Evolutionary conservation across 2,797 vertebrate genomes (phyloP), one percentile per base, ranked within the genome.

Genomic region (Myiothlypis coronata): DNA sequence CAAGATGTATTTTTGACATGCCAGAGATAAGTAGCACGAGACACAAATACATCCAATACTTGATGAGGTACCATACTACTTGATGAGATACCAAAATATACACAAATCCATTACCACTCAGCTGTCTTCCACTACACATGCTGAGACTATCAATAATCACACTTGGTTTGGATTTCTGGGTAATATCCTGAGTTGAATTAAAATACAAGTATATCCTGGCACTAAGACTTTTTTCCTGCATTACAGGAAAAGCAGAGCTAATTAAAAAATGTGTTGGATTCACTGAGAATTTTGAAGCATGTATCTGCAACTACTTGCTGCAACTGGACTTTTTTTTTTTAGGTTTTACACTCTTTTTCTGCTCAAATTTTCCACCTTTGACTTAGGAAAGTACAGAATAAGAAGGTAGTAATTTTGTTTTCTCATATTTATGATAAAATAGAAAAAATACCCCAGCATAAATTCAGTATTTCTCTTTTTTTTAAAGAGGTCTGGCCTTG

Each of bases 51-150:
- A 49, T 39, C 49, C 43, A 93, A 47, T 52, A 35, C 21, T 89
- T 94, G 87, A 94, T 88, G 76, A 96, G 65, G 77, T 91, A 83
- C 55, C n/a, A 19, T 39, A 65, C 12, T 90, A 65, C 77, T 89
- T 78, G 70, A 61, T 89, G 77, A 90, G 87, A 95, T 76, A 63
- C 28, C 44, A 35, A 56, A 88, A 84, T 69, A 50, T 56, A 67
- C 46, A 84, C 49, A 84, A 83, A 89, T 60, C 75, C 72, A 79
- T 94, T 92, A 87, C 84, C 81, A 79, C 74, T 92, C 67, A 49
- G n/a, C n/a, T 89, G 52, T 87, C 44, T 82, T 91, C 70, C 63
- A 63, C 60, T 90, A 35, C 46, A 59, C 37, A 77, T 80, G 37
- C 37, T 91, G 88, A 91, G 74, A 57, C 52, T 87, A 74, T 93